Conservation (phyloP, 2,113 vertebrate genomes). For the Lonchura striata region DNA sequence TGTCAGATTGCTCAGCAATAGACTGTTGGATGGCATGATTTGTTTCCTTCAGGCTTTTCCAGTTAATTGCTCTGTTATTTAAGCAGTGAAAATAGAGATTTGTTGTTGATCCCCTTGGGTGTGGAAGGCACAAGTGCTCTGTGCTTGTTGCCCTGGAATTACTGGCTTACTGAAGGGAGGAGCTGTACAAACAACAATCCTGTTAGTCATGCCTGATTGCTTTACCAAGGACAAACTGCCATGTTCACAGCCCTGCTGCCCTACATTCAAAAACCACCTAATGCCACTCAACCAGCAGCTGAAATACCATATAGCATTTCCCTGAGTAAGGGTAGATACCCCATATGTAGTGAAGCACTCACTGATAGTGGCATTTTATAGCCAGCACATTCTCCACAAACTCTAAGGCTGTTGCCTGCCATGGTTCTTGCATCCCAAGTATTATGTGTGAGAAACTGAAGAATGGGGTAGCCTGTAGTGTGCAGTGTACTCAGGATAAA, state of each 20-base stretch:
- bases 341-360: background rate
- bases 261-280: background rate
- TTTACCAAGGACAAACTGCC: background rate
- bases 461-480: background rate
- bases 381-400: background rate
- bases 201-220: background rate
- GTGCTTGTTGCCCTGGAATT: background rate
- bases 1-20: background rate
- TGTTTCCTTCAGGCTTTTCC: background rate
- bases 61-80: background rate
- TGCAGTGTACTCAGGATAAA: background rate
- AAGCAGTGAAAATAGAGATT: background rate
- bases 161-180: background rate
- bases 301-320: background rate
- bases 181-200: background rate
- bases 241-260: background rate
- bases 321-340: background rate
- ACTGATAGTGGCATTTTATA: background rate
- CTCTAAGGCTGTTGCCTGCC: background rate
- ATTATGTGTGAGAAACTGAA: background rate
- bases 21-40: background rate
- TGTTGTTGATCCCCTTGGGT: background rate
- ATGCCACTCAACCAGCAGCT: background rate
- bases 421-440: accelerated
- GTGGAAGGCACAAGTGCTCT: background rate